These are phyloP conservation scores for Drosophila takahashii DNA, from an alignment of 1,140 invertebrate species.

Conservation along the genomic window DNA sequence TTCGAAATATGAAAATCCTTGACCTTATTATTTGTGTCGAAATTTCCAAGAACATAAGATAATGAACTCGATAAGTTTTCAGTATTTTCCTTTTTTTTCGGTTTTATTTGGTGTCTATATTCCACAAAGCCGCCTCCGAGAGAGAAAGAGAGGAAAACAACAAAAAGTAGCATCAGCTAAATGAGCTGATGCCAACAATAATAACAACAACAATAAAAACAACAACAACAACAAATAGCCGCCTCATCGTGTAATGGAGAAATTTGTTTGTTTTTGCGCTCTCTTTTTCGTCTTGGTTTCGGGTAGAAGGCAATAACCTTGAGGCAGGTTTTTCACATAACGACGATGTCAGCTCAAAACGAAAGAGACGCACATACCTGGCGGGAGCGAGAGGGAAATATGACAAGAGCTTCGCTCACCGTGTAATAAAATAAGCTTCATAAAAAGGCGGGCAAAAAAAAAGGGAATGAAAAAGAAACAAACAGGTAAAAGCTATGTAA, in stretches of 20 bases:
- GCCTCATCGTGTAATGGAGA: conserved; percentile 72
- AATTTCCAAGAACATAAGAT: conserved; percentile 49
- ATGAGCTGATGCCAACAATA: conserved; percentile 45
- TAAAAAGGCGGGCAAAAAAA: conserved; percentile 40
- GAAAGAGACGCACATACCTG: conserved; percentile 18
- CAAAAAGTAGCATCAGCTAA: conserved; percentile 26
- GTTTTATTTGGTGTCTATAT: conserved; percentile 32
- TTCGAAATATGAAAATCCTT: conserved; percentile 66
- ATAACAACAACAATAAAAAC: conserved; percentile 12
- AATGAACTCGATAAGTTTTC: conserved; percentile 72
- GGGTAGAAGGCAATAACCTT: conserved; percentile 76
- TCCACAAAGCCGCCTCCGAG: conserved; percentile 15
- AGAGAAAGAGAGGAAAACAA: conserved; percentile 20
- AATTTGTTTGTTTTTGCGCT: conserved; percentile 71
- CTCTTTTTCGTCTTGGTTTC: conserved; percentile 62
- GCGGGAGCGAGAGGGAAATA: conserved; percentile 6
- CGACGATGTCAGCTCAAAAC: conserved; percentile 23
- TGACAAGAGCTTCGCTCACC: conserved; percentile 4
- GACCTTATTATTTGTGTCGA: conserved; percentile 54
- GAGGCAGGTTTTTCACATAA: conserved; percentile 80
- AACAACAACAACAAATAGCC: conserved; percentile 42
- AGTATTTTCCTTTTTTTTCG: conserved; percentile 32
- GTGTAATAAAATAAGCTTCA: conserved; percentile 54
- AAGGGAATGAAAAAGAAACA: neutral
- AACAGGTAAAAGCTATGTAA: conserved; percentile 36